Conservation (phyloP, 2,888 invertebrate species). For the Microctonus hyperodae region DNA sequence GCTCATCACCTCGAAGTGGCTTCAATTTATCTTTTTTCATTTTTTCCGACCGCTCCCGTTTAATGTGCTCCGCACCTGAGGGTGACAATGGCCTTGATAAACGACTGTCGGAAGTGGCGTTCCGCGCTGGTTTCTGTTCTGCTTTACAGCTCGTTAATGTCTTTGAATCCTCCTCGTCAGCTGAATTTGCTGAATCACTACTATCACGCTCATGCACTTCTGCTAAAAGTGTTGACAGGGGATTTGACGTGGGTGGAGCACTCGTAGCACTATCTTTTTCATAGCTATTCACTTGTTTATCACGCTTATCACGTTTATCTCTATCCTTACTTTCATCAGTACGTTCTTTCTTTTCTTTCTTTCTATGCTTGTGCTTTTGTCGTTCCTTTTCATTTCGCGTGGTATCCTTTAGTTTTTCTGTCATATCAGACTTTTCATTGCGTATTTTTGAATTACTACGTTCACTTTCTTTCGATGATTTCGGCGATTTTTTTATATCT, state of each 20-base stretch:
- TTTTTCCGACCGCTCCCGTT: conserved; percentile 52
- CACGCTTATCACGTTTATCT: conserved; percentile 62
- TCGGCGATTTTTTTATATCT: conserved; percentile 56
- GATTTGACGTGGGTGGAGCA: conserved; percentile 61
- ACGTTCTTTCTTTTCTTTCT: conserved; percentile 69
- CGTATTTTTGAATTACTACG: conserved; percentile 38
- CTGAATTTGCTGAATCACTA: conserved; percentile 55
- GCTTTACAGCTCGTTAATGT: conserved; percentile 39
- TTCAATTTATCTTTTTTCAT: conserved; percentile 32
- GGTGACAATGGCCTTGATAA: conserved; percentile 58
- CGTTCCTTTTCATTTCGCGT: conserved; percentile 58
- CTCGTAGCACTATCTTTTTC: conserved; percentile 49
- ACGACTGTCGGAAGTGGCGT: conserved; percentile 37
- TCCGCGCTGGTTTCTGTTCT: conserved; percentile 34
- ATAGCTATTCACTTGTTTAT: conserved; percentile 54
- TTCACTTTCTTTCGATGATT: conserved; percentile 41
- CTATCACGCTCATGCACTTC: conserved; percentile 55
- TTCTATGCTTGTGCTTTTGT: conserved; percentile 67
- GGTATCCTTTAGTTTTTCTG: conserved; percentile 52
- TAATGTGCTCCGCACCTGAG: conserved; percentile 43
- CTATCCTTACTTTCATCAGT: conserved; percentile 72
- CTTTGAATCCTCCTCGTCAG: conserved; percentile 53
- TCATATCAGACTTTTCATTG: conserved; percentile 41
- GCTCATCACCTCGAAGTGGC: conserved; percentile 61
- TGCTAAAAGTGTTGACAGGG: conserved; percentile 56